Evolutionary conservation across 1,140 invertebrate species (phyloP).

Genomic region (Ips nitidus): DNA sequence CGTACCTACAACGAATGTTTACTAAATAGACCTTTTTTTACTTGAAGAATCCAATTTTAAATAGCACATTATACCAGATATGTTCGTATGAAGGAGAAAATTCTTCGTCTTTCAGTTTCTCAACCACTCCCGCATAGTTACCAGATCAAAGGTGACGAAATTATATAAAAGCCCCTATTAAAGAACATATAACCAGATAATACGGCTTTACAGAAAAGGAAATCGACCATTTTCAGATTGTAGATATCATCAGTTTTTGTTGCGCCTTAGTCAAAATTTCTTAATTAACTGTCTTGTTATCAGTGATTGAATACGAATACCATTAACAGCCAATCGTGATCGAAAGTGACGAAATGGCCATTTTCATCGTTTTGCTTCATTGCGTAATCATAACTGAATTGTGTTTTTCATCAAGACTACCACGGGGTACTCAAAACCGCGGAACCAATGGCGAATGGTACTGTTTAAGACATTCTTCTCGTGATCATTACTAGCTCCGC

Average conservation of each 20-base stretch:
- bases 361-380: background rate
- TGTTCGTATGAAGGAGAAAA: no score
- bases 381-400: conserved; percentile 5
- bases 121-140: conserved; percentile 21
- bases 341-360: no score
- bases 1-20: no score
- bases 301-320: background rate
- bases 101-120: no score
- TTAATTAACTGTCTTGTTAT: background rate
- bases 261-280: background rate
- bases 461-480: conserved; percentile 25
- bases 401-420: conserved; percentile 6
- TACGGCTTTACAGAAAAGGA: conserved; percentile 15
- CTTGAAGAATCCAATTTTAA: no score
- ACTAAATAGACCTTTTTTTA: no score
- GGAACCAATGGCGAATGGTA: conserved; percentile 25
- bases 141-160: conserved; percentile 26
- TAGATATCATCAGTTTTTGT: conserved; percentile 9
- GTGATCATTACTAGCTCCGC: conserved; percentile 26
- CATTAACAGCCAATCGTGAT: background rate
- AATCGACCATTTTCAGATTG: conserved; percentile 15
- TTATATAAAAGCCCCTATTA: conserved; percentile 18
- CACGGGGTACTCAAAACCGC: background rate
- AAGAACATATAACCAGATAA: conserved; percentile 3
- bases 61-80: no score